Evolutionary conservation across 1,140 invertebrate genomes (phyloP).

Genomic region (Nixonia krombeini): DNA sequence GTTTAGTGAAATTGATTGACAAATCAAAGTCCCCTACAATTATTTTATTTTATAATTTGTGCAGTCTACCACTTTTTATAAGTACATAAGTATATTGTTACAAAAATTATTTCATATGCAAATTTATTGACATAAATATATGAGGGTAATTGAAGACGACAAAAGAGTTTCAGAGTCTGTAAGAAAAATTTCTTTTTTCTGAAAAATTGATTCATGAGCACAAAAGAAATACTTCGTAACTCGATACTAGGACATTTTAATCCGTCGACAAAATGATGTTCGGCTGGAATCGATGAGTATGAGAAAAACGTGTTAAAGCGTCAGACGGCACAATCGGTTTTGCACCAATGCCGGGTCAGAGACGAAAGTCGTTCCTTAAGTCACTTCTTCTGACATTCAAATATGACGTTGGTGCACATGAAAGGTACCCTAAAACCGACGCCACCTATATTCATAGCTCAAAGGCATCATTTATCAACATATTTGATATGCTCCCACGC

Average conservation of each 20-base stretch:
- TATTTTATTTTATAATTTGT: neutral
- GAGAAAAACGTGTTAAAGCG: conserved; percentile 39
- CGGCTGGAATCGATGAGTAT: conserved; percentile 26
- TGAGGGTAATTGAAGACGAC: too few species aligned
- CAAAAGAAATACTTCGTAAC: too few species aligned
- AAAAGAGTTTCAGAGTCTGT: too few species aligned
- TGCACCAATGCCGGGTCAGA: conserved; percentile 29
- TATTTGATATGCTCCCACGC: conserved; percentile 69
- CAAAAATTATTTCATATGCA: too few species aligned
- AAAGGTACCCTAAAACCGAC: conserved; percentile 54
- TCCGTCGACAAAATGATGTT: too few species aligned
- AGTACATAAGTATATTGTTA: neutral
- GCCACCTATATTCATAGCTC: conserved; percentile 62
- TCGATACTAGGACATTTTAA: too few species aligned
- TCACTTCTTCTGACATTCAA: conserved; percentile 67
- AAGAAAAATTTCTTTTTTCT: too few species aligned
- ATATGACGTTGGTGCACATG: conserved; percentile 51
- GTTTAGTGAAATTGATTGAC: conserved; percentile 17
- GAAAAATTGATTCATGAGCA: neutral
- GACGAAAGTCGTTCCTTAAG: conserved; percentile 23
- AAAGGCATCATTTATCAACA: conserved; percentile 72
- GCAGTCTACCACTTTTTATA: neutral
- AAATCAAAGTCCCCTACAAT: neutral
- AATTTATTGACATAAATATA: too few species aligned
- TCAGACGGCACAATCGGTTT: conserved; percentile 40